phyloP scores from a whole-genome alignment of 2,113 vertebrate species.

The Pangasianodon gigas region DNA sequence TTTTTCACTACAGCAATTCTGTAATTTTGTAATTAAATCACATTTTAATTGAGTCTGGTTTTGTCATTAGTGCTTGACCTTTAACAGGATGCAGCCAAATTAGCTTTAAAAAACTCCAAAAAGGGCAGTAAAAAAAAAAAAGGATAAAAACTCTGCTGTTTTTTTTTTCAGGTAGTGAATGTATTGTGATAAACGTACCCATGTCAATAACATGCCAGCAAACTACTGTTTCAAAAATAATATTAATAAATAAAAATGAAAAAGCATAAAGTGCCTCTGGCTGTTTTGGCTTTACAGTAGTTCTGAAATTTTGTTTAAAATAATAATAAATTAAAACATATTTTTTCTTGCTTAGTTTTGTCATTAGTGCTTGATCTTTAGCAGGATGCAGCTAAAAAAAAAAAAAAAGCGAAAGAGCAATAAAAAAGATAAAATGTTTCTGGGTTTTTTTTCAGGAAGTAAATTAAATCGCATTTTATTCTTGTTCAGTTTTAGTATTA shows the following conservation, averaged over 20 bases:
- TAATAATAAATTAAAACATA: not conserved
- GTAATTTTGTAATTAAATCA: not conserved
- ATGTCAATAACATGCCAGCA: not conserved
- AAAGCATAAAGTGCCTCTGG: not conserved
- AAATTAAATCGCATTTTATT: not conserved
- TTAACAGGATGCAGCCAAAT: conserved; percentile 3
- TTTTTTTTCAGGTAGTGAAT: not conserved
- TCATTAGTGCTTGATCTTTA: conserved; percentile 8
- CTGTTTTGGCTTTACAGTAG: not conserved
- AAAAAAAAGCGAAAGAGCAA: too few relatives aligned
- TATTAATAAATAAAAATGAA: not conserved
- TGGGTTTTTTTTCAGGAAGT: not conserved
- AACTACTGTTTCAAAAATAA: not conserved
- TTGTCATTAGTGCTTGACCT: conserved; percentile 27
- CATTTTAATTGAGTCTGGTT: not conserved
- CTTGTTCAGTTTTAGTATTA: not conserved
- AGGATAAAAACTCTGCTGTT: not conserved
- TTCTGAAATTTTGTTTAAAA: not conserved
- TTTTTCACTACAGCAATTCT: not conserved
- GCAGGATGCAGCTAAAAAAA: not conserved
- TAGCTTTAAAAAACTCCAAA: conserved; percentile 13
- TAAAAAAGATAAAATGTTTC: not conserved
- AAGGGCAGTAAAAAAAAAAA: not conserved
- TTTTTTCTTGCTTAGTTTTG: not conserved
- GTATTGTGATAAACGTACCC: not conserved